Evolutionary conservation across 1,140 invertebrate species (phyloP), one percentile per base, ranked within the genome.

Genomic region (Camponotus vicinus): DNA sequence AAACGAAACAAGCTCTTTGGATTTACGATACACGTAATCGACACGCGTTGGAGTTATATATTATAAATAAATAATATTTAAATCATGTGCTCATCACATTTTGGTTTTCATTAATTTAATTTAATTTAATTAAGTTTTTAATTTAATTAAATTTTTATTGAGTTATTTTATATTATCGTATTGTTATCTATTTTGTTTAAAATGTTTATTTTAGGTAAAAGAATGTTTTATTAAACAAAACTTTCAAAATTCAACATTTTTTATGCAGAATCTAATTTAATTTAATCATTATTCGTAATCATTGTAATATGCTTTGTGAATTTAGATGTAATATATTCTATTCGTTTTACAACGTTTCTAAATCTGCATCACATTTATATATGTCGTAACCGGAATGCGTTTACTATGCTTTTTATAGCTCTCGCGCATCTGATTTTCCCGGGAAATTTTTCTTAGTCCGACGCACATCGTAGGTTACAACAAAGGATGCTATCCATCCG

Each of bases 401-500:
- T 37, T 15, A 7, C 32, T 15, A 57, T 18, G 9, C 37, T 83
- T 57, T 61, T 80, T 70, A 37, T 18, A 5, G 9, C 49, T 73
- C 27, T 40, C 45, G 42, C 34, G 13, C 21, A 37, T 45, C 69
- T 61, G 55, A 83, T 73, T 73, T 83, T 49, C 7, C 40, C 4
- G 34, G n/a, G 61, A 83, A 27, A 63, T 61, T 75, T 61, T 73
- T 63, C 69, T 27, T 61, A 45, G 32, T 70, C 42, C n/a, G 32
- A 49, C 37, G 52, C 34, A 59, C 40, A 82, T 73, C 55, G 55
- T 11, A 8, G 4, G 27, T 75, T 75, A 49, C 69, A 83, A 73
- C 67, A 73, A 83, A 83, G 55, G 18, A 61, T 34, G n/a, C 69
- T 45, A 75, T 73, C 18, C 57, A 83, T 61, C 55, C 13, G 42